Conservation (phyloP, 2,888 invertebrate species). For the Kuschelorhynchus macadamiae region DNA sequence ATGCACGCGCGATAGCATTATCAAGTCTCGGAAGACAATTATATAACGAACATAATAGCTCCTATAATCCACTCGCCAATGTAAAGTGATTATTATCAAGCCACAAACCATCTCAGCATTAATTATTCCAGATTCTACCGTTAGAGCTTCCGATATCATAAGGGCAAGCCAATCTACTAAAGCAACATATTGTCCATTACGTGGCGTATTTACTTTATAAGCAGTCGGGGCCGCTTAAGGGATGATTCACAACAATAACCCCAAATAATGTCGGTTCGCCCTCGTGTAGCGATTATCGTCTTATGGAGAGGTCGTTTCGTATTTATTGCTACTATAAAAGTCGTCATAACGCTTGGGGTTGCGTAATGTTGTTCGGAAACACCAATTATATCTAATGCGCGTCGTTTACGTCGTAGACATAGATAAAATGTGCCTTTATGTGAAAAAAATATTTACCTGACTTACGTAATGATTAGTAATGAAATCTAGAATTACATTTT, state of each 20-base stretch:
- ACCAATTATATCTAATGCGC: too few relatives aligned
- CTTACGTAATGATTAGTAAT: too few relatives aligned
- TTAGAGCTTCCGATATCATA: constrained; percentile 16
- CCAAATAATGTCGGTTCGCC: constrained; percentile 34
- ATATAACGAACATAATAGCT: too few relatives aligned
- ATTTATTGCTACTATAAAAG: constrained; percentile 47
- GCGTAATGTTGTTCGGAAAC: constrained; percentile 17
- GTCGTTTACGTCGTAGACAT: too few relatives aligned
- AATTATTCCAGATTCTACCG: constrained; percentile 14
- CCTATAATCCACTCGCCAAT: background rate
- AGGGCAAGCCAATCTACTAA: constrained; percentile 23
- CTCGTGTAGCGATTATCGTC: constrained; percentile 34
- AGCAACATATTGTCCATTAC: constrained; percentile 40
- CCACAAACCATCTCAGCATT: constrained; percentile 12
- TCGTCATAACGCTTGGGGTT: constrained; percentile 24
- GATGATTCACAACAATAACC: constrained; percentile 43
- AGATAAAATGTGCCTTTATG: too few relatives aligned
- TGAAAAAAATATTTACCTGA: too few relatives aligned
- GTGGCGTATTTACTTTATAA: constrained; percentile 40
- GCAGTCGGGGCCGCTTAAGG: constrained; percentile 35
- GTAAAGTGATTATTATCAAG: constrained; percentile 3
- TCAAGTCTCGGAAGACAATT: too few relatives aligned
- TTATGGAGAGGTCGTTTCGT: constrained; percentile 39
- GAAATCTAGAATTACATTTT: too few relatives aligned
- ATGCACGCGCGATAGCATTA: too few relatives aligned